phyloP scores from a whole-genome alignment of 2,888 invertebrate species.

The Linyphia triangularis region DNA sequence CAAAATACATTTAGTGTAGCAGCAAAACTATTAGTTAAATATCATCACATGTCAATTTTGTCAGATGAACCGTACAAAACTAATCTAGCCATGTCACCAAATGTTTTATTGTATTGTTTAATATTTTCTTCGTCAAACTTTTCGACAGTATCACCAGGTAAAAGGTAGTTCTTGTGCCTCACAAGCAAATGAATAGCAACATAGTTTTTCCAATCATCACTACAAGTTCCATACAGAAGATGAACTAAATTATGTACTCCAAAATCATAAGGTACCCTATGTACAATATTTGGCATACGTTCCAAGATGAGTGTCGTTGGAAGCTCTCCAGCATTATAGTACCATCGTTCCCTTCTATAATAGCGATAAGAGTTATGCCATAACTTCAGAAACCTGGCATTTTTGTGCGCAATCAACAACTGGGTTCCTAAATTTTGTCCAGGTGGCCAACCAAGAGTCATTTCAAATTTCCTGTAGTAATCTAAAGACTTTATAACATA shows the following conservation, averaged over 20 bases:
- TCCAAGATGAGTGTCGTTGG: slow-evolving; percentile 79
- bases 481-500: slow-evolving; percentile 79
- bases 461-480: slow-evolving; percentile 79
- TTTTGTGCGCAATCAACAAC: slow-evolving; percentile 79
- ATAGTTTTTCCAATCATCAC: slow-evolving; percentile 78
- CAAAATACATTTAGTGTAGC: no score
- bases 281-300: slow-evolving; percentile 79
- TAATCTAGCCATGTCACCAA: slow-evolving; percentile 77
- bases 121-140: slow-evolving; percentile 77
- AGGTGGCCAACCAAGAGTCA: slow-evolving; percentile 79
- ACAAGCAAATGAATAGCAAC: slow-evolving; percentile 80
- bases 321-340: slow-evolving; percentile 80
- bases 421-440: slow-evolving; percentile 79
- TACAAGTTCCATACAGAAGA: slow-evolving; percentile 77
- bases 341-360: slow-evolving; percentile 78
- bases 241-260: slow-evolving; percentile 79
- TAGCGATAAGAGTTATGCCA: slow-evolving; percentile 79
- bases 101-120: slow-evolving; percentile 77
- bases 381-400: slow-evolving; percentile 79
- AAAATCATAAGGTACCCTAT: slow-evolving; percentile 79
- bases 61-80: slow-evolving; percentile 73
- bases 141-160: slow-evolving; percentile 69
- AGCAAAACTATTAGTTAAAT: no score
- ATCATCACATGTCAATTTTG: no score
- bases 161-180: slow-evolving; percentile 78